Percentiles rank a stretch among this genome's conserved stretches.
phyloP scores from a whole-genome alignment of 2,888 invertebrate species.

The Drosophila affinis region DNA sequence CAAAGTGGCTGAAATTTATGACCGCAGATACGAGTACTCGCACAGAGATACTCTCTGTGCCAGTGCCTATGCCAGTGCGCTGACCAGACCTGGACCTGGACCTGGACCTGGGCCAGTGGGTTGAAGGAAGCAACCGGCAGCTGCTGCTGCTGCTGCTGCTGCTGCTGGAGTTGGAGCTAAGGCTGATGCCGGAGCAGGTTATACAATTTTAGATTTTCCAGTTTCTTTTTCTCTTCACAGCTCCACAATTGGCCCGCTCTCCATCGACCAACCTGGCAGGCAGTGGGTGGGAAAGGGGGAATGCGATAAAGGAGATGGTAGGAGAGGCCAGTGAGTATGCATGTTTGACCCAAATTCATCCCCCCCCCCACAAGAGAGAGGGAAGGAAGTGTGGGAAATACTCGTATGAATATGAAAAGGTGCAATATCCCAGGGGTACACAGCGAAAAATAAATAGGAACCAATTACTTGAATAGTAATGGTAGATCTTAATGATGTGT shows the following conservation, averaged over 20 bases:
- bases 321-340: conserved; percentile 68
- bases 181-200: conserved; percentile 59
- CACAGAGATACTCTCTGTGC: not conserved
- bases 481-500: too few relatives aligned
- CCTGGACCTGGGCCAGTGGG: conserved; percentile 37
- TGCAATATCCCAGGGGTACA: not conserved
- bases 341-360: conserved; percentile 77
- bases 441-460: not conserved
- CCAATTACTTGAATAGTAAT: too few relatives aligned
- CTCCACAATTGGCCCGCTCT: conserved; percentile 17
- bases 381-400: conserved; percentile 27
- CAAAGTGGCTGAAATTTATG: conserved; percentile 76
- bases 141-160: conserved; percentile 36
- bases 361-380: conserved; percentile 14
- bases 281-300: conserved; percentile 10
- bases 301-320: conserved; percentile 44
- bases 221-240: conserved; percentile 44
- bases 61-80: not conserved
- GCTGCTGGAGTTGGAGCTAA: conserved; percentile 10
- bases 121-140: conserved; percentile 44
- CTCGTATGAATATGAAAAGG: not conserved
- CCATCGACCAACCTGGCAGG: conserved; percentile 3
- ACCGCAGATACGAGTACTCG: conserved; percentile 62
- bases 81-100: conserved; percentile 26
- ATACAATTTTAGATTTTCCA: conserved; percentile 79